phyloP scores from a whole-genome alignment of 2,797 vertebrate species.

The Fistularia tabacaria region DNA sequence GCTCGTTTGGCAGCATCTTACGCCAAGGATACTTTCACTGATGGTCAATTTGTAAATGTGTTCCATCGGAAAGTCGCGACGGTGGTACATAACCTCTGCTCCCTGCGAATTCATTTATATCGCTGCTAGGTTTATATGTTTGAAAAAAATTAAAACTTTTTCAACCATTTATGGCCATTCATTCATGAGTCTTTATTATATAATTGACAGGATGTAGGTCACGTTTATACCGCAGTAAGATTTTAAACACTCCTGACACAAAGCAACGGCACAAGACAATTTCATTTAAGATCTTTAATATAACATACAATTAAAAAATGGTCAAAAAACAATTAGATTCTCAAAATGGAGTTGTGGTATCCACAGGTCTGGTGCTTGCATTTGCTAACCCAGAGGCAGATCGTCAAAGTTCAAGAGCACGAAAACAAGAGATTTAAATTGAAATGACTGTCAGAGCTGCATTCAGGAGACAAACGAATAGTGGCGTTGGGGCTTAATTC shows the following conservation, averaged over 20 bases:
- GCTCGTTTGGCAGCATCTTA: constrained; percentile 17
- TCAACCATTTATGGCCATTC: background rate
- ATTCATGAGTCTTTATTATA: constrained; percentile 36
- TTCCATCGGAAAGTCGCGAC: background rate
- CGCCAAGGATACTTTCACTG: constrained; percentile 17
- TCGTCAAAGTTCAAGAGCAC: too few species aligned
- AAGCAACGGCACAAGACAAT: constrained; percentile 3
- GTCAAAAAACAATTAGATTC: constrained; percentile 10
- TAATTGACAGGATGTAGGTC: constrained; percentile 65
- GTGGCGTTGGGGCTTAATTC: constrained; percentile 1
- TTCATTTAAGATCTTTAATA: constrained; percentile 65
- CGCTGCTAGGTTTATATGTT: too few species aligned
- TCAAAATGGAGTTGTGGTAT: constrained; percentile 11
- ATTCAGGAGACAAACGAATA: background rate
- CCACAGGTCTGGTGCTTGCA: background rate
- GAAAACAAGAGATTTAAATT: background rate
- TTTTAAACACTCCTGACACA: constrained; percentile 13
- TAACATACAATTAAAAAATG: constrained; percentile 54
- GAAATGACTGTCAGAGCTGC: background rate
- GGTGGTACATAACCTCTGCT: too few species aligned
- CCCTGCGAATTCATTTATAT: too few species aligned
- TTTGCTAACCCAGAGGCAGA: too few species aligned
- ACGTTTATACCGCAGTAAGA: constrained; percentile 39
- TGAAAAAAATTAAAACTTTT: too few species aligned
- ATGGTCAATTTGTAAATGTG: constrained; percentile 18